Conservation (phyloP, 2,113 vertebrate species). For the Rhipidura dahli region DNA sequence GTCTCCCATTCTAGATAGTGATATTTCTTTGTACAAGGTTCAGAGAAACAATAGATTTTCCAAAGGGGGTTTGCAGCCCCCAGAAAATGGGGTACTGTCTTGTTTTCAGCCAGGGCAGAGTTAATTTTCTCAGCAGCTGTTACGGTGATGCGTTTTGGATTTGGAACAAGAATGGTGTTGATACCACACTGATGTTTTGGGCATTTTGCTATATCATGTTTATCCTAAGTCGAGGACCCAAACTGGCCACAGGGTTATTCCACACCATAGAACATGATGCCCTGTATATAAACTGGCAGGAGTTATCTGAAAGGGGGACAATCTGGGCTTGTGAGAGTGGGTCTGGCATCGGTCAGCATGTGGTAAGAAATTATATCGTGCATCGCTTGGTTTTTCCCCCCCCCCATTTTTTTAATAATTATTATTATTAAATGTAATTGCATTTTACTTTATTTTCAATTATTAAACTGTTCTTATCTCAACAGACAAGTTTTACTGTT, state of each 20-base stretch:
- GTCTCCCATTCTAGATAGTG: neutral
- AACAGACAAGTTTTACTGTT: neutral
- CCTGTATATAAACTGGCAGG: neutral
- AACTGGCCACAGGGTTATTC: neutral
- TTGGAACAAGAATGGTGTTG: neutral
- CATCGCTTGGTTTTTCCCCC: too few relatives aligned
- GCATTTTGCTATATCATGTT: neutral
- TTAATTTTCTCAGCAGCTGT: neutral
- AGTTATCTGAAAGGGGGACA: neutral
- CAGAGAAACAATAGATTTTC: neutral
- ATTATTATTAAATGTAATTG: neutral
- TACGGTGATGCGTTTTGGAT: neutral
- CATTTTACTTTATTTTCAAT: neutral
- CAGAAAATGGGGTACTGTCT: neutral
- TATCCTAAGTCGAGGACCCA: neutral
- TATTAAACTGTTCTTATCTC: neutral
- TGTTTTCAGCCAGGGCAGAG: neutral
- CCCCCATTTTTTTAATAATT: neutral
- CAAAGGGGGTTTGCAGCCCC: accelerated
- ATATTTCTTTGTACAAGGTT: neutral
- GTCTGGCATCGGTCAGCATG: neutral
- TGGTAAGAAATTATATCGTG: neutral
- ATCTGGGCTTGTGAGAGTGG: neutral
- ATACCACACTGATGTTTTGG: neutral
- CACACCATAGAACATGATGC: neutral